These are phyloP conservation scores for Conus canariensis DNA, from an alignment of 2,888 invertebrate species.

Conservation along the genomic window DNA sequence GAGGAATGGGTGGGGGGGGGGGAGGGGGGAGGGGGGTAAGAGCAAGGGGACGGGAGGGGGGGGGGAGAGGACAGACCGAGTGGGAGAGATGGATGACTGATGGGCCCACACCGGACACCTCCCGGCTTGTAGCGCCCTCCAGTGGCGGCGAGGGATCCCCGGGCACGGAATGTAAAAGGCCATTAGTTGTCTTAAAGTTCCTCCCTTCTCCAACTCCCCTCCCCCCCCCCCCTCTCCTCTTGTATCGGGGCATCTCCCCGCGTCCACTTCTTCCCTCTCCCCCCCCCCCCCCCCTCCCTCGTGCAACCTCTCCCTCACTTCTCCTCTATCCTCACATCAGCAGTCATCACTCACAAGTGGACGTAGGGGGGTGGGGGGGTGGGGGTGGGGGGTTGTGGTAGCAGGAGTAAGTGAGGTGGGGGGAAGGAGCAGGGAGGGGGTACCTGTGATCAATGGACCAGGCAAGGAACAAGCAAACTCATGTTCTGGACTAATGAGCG, in stretches of 20 bases:
- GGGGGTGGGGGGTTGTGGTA: neutral
- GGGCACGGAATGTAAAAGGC: neutral
- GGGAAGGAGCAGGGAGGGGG: neutral
- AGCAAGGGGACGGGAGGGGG: neutral
- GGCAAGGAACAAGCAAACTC: neutral
- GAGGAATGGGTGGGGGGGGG: no score
- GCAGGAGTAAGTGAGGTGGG: neutral
- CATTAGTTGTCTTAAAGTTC: constrained; percentile 3
- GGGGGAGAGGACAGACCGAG: neutral
- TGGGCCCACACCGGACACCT: neutral
- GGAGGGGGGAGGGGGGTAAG: no score
- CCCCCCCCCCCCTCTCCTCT: neutral
- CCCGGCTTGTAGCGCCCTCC: neutral
- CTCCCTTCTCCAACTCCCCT: neutral
- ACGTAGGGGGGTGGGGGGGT: neutral
- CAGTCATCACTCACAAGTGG: neutral
- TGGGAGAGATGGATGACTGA: neutral
- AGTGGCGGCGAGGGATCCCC: neutral
- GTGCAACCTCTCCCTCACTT: neutral
- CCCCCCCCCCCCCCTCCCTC: neutral
- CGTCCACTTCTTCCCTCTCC: neutral
- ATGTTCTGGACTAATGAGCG: neutral
- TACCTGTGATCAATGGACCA: neutral
- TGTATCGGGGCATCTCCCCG: neutral
- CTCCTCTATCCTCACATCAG: neutral